Evolutionary conservation across 2,888 invertebrate genomes (phyloP).

Genomic region (Iphiclides podalirius): DNA sequence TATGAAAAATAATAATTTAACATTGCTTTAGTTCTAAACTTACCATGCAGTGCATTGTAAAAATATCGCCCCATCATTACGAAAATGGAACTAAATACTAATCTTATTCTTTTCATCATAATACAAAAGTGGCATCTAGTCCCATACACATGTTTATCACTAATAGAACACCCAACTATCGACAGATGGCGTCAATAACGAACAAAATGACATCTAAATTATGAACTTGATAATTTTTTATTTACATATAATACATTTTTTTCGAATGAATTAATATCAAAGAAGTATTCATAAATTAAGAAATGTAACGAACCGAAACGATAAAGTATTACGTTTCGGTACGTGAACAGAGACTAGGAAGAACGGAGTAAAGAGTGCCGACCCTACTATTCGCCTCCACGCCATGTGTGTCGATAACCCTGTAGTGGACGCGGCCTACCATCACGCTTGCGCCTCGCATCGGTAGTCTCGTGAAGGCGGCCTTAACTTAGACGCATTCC

Average conservation of each 20-base stretch:
- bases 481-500: conserved; percentile 67
- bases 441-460: conserved; percentile 69
- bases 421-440: conserved; percentile 60
- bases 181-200: conserved; percentile 14
- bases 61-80: too few species aligned
- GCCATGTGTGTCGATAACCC: conserved; percentile 75
- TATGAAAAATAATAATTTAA: too few species aligned
- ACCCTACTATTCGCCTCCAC: conserved; percentile 60
- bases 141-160: neutral
- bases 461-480: conserved; percentile 57
- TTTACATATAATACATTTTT: neutral
- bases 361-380: conserved; percentile 34
- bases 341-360: conserved; percentile 32
- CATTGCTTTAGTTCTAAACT: too few species aligned
- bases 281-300: conserved; percentile 32
- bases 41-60: too few species aligned
- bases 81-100: too few species aligned
- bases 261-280: neutral
- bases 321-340: conserved; percentile 52
- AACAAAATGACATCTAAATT: neutral
- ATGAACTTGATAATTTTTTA: neutral
- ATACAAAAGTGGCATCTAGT: conserved; percentile 13
- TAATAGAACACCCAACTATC: neutral
- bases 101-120: neutral
- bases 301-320: conserved; percentile 67